Evolutionary conservation across 2,797 vertebrate genomes (phyloP), one percentile per base, ranked within the genome.

Genomic region (Anisognathus igniventris): DNA sequence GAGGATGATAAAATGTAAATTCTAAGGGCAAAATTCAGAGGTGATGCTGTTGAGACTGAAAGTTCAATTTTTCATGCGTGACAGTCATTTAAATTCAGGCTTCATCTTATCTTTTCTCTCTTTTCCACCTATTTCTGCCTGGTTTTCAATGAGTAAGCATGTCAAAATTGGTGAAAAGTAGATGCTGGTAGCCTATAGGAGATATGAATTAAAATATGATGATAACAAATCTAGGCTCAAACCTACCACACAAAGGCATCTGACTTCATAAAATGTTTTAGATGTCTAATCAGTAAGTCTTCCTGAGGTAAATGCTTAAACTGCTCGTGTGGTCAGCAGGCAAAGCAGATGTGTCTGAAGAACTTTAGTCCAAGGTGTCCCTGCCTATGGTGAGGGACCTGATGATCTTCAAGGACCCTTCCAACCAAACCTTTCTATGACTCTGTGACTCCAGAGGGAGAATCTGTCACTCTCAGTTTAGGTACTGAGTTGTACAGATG

Each of bases 1-100:
- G 85, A 96, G 64, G 48, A 88, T 50, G 91, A 92, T 91, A 88
- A 93, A 93, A 96, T 94, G 87, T 91, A 96, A 96, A 96, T 96
- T 93, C 64, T 91, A 75, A 90, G 80, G 83, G 60, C 66, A 90
- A 82, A 88, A 97, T 96, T 91, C 92, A 94, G 87, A 94, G 66
- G 56, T 95, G 87, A 92, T 90, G 70, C 58, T 64, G 56, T 15
- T 76, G 87, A 75, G 66, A 93, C 68, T 37, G 37, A 48, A 91
- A 83, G 75, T 90, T 96, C 12, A 0, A 78, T 96, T 94, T 96
- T 86, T 93, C 79, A 83, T 73, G 70, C 4, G 4, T 76, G 87
- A 79, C 70, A 94, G 24, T 78, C 3, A 45, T 94, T 94, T 94
- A 92, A 91, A 94, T 93, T 90, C 85, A 88, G 79, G 19, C 19